Conservation (phyloP, 2,113 vertebrate genomes). For the Chionomys nivalis region DNA sequence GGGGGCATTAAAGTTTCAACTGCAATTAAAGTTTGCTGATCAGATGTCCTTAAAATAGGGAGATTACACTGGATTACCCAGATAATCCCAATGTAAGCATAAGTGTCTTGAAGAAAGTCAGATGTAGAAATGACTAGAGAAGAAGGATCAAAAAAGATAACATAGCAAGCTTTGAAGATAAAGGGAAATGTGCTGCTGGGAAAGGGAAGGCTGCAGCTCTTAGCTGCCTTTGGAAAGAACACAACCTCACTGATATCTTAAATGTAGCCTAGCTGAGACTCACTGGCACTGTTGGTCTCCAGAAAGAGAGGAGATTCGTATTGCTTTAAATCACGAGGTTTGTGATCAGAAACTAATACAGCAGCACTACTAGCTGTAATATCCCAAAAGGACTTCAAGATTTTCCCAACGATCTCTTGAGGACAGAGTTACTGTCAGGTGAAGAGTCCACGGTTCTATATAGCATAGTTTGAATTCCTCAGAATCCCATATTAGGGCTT, state of each 20-base stretch:
- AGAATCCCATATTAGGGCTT: background rate
- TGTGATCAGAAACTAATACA: background rate
- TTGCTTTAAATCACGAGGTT: background rate
- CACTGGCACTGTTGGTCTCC: background rate
- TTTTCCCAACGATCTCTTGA: background rate
- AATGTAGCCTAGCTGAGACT: background rate
- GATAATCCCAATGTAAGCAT: background rate
- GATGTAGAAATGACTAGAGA: background rate
- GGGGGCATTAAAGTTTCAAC: background rate
- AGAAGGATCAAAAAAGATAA: background rate
- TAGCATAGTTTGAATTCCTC: background rate
- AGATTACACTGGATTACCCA: conserved; percentile 10
- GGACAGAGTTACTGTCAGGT: background rate
- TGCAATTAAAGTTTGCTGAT: conserved; percentile 24
- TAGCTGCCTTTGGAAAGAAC: background rate
- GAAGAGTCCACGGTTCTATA: background rate
- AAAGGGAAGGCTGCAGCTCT: background rate
- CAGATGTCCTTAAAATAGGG: background rate
- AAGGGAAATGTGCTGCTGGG: background rate
- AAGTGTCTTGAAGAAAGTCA: background rate
- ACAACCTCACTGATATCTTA: background rate
- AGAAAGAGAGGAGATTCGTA: background rate
- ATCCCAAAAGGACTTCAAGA: background rate
- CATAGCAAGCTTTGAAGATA: background rate
- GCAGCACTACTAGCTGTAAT: background rate